These are phyloP conservation scores for Hafferia zeledoni DNA, from an alignment of 2,797 vertebrate genomes.

Conservation along the genomic window DNA sequence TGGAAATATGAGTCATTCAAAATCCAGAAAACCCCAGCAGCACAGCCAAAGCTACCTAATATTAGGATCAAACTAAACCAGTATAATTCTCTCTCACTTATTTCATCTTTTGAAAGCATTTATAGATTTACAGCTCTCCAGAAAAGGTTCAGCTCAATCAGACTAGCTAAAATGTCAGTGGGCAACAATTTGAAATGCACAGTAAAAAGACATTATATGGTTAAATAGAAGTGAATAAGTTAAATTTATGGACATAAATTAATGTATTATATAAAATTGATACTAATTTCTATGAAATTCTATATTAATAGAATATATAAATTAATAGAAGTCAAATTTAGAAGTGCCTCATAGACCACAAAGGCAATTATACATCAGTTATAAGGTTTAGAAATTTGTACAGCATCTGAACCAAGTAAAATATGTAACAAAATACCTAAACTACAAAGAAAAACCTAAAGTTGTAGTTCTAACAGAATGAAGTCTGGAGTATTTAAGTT, in stretches of 20 bases:
- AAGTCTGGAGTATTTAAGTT: neutral
- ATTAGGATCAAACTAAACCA: neutral
- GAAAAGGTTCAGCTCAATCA: constrained; percentile 8
- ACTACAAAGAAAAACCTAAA: neutral
- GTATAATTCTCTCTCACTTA: neutral
- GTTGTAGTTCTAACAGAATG: neutral
- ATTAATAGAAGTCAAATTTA: neutral
- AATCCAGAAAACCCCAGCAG: neutral
- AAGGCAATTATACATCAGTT: neutral
- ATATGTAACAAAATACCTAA: neutral
- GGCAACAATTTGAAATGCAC: neutral
- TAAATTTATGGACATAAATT: neutral
- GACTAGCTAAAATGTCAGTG: constrained; percentile 13
- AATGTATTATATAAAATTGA: neutral
- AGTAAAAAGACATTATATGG: constrained; percentile 15
- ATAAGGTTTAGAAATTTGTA: neutral
- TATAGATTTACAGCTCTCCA: neutral
- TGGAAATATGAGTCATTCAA: neutral
- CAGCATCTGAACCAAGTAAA: neutral
- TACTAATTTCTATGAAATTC: neutral
- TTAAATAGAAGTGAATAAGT: neutral
- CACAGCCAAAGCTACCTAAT: neutral
- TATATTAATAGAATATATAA: neutral
- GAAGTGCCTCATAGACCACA: neutral
- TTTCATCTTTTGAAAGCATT: neutral